Evolutionary conservation across 2,113 vertebrate genomes (phyloP).

Genomic region (Copsychus sechellarum): DNA sequence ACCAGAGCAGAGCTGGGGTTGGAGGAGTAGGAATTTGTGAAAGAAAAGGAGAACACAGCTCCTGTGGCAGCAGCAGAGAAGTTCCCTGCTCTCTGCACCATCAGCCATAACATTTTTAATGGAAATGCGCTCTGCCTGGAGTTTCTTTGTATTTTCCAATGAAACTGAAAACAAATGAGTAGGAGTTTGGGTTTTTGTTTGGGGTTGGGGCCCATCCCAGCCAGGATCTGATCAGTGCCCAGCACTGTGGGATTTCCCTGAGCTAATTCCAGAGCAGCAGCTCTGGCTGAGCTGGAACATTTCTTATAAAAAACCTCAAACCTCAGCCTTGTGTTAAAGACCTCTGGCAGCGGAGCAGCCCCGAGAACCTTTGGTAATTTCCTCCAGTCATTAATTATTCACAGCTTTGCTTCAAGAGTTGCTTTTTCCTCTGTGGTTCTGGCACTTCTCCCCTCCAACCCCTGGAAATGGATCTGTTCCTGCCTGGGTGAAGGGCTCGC

Average conservation of each 20-base stretch:
- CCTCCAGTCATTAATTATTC: background rate
- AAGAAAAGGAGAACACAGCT: background rate
- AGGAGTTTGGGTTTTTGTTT: accelerated
- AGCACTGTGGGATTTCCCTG: background rate
- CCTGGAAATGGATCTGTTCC: background rate
- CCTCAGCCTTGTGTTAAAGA: background rate
- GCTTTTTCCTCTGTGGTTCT: background rate
- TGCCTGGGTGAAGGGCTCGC: background rate
- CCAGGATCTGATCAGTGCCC: background rate
- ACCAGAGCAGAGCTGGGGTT: background rate
- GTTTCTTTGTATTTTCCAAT: background rate
- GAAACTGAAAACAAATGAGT: accelerated
- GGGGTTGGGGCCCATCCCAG: background rate
- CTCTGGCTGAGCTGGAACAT: background rate
- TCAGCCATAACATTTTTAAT: too few species aligned
- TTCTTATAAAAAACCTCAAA: background rate
- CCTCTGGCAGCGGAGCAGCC: background rate
- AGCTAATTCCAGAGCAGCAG: background rate
- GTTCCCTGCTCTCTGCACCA: background rate
- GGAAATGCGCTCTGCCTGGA: background rate
- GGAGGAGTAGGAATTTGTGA: background rate
- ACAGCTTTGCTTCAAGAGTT: background rate
- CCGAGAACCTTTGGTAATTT: background rate
- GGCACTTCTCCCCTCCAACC: background rate
- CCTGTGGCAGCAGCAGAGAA: accelerated